Conservation (phyloP, 2,113 vertebrate genomes). For the Neomonachus schauinslandi region DNA sequence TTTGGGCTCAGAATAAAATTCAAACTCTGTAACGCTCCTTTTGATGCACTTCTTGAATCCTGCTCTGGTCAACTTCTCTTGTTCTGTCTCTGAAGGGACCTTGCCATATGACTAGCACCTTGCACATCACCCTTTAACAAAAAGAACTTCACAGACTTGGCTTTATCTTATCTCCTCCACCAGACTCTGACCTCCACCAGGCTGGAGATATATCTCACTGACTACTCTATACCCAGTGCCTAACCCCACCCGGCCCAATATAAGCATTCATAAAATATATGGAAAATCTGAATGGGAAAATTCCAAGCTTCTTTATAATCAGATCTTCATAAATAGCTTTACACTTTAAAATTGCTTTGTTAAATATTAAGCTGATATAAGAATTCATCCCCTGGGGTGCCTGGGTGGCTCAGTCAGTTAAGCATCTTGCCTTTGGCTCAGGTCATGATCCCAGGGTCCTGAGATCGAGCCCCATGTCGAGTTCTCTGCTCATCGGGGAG, state of each 20-base stretch:
- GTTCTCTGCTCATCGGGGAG: too few relatives aligned
- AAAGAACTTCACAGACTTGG: neutral
- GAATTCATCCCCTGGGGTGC: neutral
- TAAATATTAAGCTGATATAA: neutral
- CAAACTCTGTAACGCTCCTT: neutral
- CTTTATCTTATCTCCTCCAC: neutral
- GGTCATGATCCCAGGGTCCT: too few relatives aligned
- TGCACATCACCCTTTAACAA: neutral
- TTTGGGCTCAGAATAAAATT: neutral
- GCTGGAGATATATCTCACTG: neutral
- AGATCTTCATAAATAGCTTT: neutral
- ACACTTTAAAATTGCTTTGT: conserved; percentile 7
- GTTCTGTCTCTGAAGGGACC: neutral
- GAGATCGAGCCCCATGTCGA: too few relatives aligned
- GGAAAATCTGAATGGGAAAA: neutral
- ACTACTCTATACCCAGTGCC: neutral
- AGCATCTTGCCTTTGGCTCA: too few relatives aligned
- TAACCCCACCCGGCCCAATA: neutral
- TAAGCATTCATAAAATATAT: conserved; percentile 22
- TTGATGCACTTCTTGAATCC: neutral
- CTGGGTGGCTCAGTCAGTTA: too few relatives aligned
- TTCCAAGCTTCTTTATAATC: neutral
- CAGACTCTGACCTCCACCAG: neutral
- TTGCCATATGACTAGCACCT: neutral
- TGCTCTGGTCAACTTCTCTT: neutral